Percentiles rank a stretch among this genome's conserved stretches.
Conservation (phyloP, 2,113 vertebrate genomes). For the Kryptolebias marmoratus region DNA sequence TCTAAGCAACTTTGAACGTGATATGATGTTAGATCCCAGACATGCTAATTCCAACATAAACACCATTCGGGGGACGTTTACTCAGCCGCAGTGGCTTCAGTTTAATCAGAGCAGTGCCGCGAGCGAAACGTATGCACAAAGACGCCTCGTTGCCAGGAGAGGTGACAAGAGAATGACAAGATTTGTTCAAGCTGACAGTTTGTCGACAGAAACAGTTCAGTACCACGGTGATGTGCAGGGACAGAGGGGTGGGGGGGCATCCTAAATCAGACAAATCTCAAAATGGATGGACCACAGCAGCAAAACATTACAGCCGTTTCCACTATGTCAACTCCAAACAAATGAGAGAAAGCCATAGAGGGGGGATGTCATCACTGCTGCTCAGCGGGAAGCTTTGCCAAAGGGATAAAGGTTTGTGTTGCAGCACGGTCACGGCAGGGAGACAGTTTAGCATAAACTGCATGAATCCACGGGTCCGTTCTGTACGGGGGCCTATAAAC, state of each 20-base stretch:
- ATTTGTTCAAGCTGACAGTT: conserved; percentile 61
- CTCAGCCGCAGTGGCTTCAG: conserved; percentile 10
- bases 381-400: conserved; percentile 5
- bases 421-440: conserved; percentile 15
- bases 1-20: conserved; percentile 40
- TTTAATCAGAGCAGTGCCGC: conserved; percentile 27
- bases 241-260: neutral
- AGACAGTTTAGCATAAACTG: conserved; percentile 39
- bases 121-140: conserved; percentile 25
- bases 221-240: conserved; percentile 30
- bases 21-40: conserved; percentile 40
- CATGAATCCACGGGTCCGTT: conserved; percentile 12
- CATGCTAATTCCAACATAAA: conserved; percentile 48
- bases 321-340: conserved; percentile 35
- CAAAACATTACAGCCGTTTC: conserved; percentile 34
- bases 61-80: conserved; percentile 25
- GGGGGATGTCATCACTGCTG: conserved; percentile 27
- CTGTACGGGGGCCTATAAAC: neutral
- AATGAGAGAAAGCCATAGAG: conserved; percentile 18
- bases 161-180: conserved; percentile 49
- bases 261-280: conserved; percentile 53
- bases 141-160: conserved; percentile 25
- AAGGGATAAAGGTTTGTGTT: conserved; percentile 42
- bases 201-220: conserved; percentile 36
- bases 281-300: conserved; percentile 42